These are phyloP conservation scores for Mionectes olivaceus DNA, from an alignment of 2,797 vertebrate genomes.

Conservation along the genomic window DNA sequence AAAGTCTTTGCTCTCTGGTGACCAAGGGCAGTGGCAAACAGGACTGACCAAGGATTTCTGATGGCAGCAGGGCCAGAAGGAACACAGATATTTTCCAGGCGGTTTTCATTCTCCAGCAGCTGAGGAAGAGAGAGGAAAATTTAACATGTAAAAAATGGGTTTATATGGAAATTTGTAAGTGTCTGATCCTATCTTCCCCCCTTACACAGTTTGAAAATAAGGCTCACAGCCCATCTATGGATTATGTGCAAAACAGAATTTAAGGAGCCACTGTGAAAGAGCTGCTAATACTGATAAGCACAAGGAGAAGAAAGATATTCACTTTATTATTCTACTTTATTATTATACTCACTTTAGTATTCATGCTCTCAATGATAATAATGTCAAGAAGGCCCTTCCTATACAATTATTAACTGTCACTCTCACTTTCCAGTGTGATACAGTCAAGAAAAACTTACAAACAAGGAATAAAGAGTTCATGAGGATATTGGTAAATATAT, in stretches of 20 bases:
- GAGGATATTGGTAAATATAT: background rate
- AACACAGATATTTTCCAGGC: background rate
- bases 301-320: background rate
- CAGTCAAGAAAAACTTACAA: background rate
- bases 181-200: background rate
- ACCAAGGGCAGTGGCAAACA: background rate
- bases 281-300: background rate
- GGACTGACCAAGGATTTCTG: background rate
- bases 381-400: background rate
- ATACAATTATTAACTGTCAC: background rate
- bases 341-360: background rate
- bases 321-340: background rate
- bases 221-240: background rate
- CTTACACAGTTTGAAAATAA: background rate
- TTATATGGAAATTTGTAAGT: background rate
- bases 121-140: background rate
- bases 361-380: background rate
- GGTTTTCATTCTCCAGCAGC: background rate
- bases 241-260: background rate
- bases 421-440: background rate
- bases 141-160: background rate
- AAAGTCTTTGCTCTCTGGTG: background rate
- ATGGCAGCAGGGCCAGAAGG: background rate
- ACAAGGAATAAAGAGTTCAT: background rate
- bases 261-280: background rate